phyloP scores from a whole-genome alignment of 1,140 invertebrate genomes.

The Calycopis cecrops region DNA sequence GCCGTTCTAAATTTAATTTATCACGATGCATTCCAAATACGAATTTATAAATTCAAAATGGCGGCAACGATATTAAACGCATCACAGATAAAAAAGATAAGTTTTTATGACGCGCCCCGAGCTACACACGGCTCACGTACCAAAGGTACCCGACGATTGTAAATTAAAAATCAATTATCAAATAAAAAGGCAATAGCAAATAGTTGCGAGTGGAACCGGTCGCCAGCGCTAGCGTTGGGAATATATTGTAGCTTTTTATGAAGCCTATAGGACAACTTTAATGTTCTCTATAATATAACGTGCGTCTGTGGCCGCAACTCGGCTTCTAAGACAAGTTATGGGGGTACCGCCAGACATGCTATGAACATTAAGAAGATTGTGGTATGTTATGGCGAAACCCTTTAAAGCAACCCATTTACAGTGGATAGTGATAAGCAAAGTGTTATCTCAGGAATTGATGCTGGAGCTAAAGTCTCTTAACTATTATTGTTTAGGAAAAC shows the following conservation, averaged over 20 bases:
- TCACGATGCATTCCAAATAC: conserved; percentile 7
- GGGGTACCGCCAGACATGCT: too few species aligned
- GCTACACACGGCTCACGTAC: conserved; percentile 14
- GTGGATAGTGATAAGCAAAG: too few species aligned
- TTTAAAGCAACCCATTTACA: too few species aligned
- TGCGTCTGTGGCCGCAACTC: not conserved
- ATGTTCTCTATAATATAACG: not conserved
- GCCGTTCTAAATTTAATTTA: conserved; percentile 8
- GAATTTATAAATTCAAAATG: conserved; percentile 6
- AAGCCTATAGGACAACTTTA: not conserved
- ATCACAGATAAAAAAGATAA: not conserved
- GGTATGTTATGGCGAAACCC: too few species aligned
- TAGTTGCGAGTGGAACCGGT: conserved; percentile 23
- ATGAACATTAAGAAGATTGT: too few species aligned
- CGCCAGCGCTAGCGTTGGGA: not conserved
- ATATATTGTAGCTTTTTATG: not conserved
- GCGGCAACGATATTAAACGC: not conserved
- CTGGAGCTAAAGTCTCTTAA: too few species aligned
- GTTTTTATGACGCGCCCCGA: not conserved
- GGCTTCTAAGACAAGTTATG: too few species aligned
- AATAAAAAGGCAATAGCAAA: conserved; percentile 37
- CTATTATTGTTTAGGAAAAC: too few species aligned
- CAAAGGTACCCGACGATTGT: conserved; percentile 17
- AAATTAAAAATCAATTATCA: conserved; percentile 61
- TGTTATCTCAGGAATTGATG: too few species aligned